These are phyloP conservation scores for Eunapius fragilis DNA, from an alignment of 37 sponge, comb jelly and placozoan genomes.

Conservation along the genomic window DNA sequence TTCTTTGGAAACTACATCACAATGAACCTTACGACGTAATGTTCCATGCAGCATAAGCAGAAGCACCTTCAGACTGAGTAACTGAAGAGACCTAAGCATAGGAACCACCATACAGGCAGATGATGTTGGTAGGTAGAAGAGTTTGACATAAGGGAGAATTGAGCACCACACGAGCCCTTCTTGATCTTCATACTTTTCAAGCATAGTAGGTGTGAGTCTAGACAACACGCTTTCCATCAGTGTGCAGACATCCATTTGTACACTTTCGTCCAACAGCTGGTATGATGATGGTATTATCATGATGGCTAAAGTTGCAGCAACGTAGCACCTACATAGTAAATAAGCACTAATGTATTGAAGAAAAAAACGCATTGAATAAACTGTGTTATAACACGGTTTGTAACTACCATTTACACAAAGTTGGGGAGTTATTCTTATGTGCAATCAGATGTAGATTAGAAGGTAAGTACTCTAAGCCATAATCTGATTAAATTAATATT, in stretches of 20 bases:
- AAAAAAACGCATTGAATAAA: no score
- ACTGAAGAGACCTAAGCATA: neutral
- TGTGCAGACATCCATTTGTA: neutral
- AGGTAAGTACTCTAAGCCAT: no score
- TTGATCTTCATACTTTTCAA: neutral
- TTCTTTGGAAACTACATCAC: neutral
- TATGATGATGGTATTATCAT: neutral
- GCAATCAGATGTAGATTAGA: no score
- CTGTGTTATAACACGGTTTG: no score
- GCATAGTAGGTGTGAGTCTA: neutral
- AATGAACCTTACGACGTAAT: neutral
- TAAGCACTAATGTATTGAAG: no score
- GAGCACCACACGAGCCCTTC: neutral
- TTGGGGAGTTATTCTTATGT: no score
- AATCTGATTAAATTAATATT: no score
- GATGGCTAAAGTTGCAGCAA: neutral
- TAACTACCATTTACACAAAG: no score
- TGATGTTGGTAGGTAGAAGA: neutral
- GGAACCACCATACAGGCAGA: neutral
- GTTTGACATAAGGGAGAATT: neutral
- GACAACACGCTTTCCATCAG: neutral
- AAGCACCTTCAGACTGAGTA: neutral
- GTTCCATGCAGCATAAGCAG: neutral
- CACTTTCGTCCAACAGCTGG: neutral
- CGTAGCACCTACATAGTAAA: neutral